A percentile compares a stretch with the other conserved stretches of the same genome.
Conservation (phyloP, 1,140 invertebrate species). For the Drosophila kepulauana region DNA sequence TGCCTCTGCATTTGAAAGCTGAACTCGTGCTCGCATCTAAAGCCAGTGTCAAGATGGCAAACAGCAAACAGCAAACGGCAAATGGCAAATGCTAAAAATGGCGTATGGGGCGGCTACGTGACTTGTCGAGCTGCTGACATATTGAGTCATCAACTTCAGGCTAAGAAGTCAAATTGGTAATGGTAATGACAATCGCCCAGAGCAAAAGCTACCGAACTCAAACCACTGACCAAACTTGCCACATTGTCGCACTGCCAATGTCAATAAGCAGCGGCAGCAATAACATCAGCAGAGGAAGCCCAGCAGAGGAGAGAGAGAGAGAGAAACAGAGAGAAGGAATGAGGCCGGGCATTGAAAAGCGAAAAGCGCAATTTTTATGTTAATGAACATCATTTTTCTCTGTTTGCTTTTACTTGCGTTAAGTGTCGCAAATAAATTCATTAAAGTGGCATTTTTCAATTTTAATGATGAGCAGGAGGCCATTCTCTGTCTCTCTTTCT, state of each 20-base stretch:
- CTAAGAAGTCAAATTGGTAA: conserved; percentile 71
- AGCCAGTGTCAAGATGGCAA: not conserved
- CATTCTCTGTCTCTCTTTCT: not conserved
- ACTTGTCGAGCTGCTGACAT: conserved; percentile 72
- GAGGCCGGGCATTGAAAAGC: not conserved
- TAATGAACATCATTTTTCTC: conserved; percentile 82
- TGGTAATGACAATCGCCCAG: conserved; percentile 71
- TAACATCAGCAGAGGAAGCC: too few species aligned
- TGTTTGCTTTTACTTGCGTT: conserved; percentile 76
- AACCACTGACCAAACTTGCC: conserved; percentile 12
- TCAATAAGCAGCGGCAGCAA: conserved; percentile 19
- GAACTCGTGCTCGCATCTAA: conserved; percentile 1
- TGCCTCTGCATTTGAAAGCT: not conserved
- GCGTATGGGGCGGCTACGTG: conserved; percentile 55
- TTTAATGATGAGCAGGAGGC: conserved; percentile 65
- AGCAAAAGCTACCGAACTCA: not conserved
- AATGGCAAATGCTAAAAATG: not conserved
- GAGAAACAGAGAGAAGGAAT: not conserved
- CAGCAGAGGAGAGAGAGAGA: not conserved
- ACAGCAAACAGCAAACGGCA: too few species aligned
- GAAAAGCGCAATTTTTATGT: conserved; percentile 73
- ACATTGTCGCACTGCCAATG: conserved; percentile 5
- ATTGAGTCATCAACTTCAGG: conserved; percentile 78
- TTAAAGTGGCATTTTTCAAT: conserved; percentile 83
- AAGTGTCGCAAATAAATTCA: conserved; percentile 84